Evolutionary conservation across 2,113 vertebrate genomes (phyloP).

Genomic region (Cyprinus carpio): DNA sequence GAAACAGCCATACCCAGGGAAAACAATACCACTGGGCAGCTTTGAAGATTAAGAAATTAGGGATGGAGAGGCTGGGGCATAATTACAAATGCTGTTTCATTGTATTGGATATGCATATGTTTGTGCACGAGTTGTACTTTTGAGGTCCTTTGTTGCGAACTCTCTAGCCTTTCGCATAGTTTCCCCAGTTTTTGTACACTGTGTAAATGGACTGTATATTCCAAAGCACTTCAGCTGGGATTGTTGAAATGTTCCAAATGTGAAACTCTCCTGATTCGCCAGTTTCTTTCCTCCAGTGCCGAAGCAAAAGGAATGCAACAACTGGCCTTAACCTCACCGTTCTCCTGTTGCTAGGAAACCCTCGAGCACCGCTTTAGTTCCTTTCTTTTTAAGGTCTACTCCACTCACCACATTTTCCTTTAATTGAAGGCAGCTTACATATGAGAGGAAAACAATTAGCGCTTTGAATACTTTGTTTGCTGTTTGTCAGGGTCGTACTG

Average conservation of each 20-base stretch:
- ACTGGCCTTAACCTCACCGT: slow-evolving; percentile 55
- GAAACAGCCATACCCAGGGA: slow-evolving; percentile 69
- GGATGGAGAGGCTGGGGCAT: slow-evolving; percentile 43
- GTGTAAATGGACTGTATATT: not conserved
- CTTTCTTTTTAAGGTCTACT: slow-evolving; percentile 56
- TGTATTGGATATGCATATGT: slow-evolving; percentile 73
- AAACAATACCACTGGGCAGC: slow-evolving; percentile 69
- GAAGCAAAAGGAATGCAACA: slow-evolving; percentile 37
- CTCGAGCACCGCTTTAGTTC: slow-evolving; percentile 58
- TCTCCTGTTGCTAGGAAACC: slow-evolving; percentile 73
- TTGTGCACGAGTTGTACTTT: slow-evolving; percentile 61
- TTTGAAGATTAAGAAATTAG: slow-evolving; percentile 72
- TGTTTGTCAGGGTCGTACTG: slow-evolving; percentile 56
- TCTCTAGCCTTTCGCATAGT: slow-evolving; percentile 16
- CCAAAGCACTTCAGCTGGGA: slow-evolving; percentile 25
- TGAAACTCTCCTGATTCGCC: slow-evolving; percentile 27
- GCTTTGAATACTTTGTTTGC: slow-evolving; percentile 56
- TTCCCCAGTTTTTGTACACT: slow-evolving; percentile 2
- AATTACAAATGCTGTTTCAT: slow-evolving; percentile 69
- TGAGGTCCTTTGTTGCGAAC: slow-evolving; percentile 7
- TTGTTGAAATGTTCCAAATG: slow-evolving; percentile 18
- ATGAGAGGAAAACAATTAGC: slow-evolving; percentile 57
- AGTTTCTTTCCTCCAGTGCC: slow-evolving; percentile 22
- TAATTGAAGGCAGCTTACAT: slow-evolving; percentile 55
- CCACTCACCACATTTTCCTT: slow-evolving; percentile 57